Evolutionary conservation across 2,113 vertebrate species (phyloP).

Genomic region (Pitta sordida): DNA sequence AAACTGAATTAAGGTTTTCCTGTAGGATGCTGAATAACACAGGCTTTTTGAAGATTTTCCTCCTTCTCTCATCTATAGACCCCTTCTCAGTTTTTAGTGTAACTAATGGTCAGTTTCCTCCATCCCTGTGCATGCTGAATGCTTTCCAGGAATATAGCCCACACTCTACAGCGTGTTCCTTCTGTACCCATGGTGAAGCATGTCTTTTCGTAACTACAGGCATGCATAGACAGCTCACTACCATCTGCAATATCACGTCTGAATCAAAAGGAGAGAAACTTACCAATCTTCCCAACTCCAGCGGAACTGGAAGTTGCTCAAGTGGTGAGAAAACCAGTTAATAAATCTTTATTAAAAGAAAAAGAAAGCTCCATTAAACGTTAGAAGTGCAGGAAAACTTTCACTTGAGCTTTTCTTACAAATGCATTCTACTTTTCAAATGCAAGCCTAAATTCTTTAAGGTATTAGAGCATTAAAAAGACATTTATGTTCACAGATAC

Average conservation of each 20-base stretch:
- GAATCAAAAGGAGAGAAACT: constrained; percentile 37
- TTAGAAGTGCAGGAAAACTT: background rate
- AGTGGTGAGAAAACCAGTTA: constrained; percentile 98
- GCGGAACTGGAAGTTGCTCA: constrained; percentile 97
- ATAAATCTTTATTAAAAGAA: constrained; percentile 73
- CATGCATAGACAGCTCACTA: background rate
- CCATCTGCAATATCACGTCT: background rate
- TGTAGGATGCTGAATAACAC: background rate
- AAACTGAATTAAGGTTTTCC: background rate
- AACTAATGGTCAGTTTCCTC: background rate
- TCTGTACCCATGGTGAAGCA: background rate
- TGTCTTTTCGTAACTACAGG: background rate
- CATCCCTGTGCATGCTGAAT: background rate
- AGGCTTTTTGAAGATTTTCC: background rate
- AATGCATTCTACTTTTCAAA: background rate
- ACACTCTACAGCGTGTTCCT: background rate
- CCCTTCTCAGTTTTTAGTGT: background rate
- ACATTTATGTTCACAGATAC: background rate
- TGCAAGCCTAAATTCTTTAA: background rate
- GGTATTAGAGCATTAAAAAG: background rate
- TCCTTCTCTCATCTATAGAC: background rate
- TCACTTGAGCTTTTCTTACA: background rate
- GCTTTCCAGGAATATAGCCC: background rate
- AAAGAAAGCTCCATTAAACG: background rate
- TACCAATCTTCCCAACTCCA: constrained; percentile 99